A percentile compares a stretch with the other conserved stretches of the same genome.
These are phyloP conservation scores for Falco columbarius DNA, from an alignment of 2,797 vertebrate species.

Conservation along the genomic window DNA sequence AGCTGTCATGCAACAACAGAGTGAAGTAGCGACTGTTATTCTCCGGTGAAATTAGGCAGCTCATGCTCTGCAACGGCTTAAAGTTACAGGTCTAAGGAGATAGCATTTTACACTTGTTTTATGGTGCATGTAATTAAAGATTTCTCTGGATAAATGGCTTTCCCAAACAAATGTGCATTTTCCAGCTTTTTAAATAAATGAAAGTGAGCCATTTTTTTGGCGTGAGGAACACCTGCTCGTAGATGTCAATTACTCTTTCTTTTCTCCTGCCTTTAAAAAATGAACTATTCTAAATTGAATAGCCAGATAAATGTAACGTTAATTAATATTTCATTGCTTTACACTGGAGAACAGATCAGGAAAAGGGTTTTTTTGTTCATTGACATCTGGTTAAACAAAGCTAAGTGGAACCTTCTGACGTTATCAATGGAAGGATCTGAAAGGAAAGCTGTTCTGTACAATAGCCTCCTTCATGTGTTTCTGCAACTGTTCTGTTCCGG, in stretches of 20 bases:
- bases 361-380: slow-evolving; percentile 41
- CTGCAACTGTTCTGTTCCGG: slow-evolving; percentile 40
- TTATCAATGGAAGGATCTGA: slow-evolving; percentile 53
- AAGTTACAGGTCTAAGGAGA: slow-evolving; percentile 41
- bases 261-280: slow-evolving; percentile 58
- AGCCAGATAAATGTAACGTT: slow-evolving; percentile 70
- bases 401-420: slow-evolving; percentile 58
- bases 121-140: slow-evolving; percentile 51
- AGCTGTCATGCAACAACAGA: neutral
- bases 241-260: slow-evolving; percentile 45
- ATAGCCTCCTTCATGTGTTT: slow-evolving; percentile 30
- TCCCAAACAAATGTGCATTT: neutral
- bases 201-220: neutral
- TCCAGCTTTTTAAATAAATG: slow-evolving; percentile 5
- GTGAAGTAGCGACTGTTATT: neutral
- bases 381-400: slow-evolving; percentile 64
- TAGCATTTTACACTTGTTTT: neutral
- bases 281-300: slow-evolving; percentile 66
- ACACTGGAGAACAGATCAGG: slow-evolving; percentile 43
- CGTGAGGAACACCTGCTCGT: slow-evolving; percentile 18
- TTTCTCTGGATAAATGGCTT: slow-evolving; percentile 38
- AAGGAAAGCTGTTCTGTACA: slow-evolving; percentile 39
- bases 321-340: slow-evolving; percentile 79
- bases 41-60: neutral
- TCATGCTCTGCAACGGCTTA: neutral